phyloP scores from a whole-genome alignment of 2,113 vertebrate species.

The Gnathonemus echidnorhynchus region DNA sequence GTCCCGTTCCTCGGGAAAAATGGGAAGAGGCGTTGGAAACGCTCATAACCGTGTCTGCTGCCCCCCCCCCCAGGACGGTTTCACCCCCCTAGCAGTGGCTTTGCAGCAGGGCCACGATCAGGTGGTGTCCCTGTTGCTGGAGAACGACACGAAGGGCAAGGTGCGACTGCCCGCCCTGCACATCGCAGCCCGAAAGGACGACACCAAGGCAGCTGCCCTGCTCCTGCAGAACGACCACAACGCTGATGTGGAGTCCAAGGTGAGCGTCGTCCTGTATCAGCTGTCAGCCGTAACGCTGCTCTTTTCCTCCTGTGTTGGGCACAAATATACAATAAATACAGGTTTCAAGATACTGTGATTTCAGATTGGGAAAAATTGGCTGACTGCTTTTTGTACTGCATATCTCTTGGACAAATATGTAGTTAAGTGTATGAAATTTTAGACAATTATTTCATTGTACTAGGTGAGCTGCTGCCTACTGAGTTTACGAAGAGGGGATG shows the following conservation, averaged over 20 bases:
- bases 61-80: conserved; percentile 73
- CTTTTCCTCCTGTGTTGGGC: not conserved
- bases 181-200: conserved; percentile 92
- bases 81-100: conserved; percentile 92
- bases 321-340: not conserved
- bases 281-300: not conserved
- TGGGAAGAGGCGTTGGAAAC: not conserved
- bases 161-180: conserved; percentile 93
- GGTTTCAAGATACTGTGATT: not conserved
- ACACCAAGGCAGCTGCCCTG: conserved; percentile 91
- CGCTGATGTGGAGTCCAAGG: conserved; percentile 95
- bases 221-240: conserved; percentile 96
- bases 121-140: conserved; percentile 91
- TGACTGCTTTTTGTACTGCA: not conserved
- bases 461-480: not conserved
- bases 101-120: conserved; percentile 95
- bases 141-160: conserved; percentile 97
- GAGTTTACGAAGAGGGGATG: not conserved
- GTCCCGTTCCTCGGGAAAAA: not conserved
- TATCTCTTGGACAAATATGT: not conserved
- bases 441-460: not conserved
- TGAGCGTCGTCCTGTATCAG: conserved; percentile 40
- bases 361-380: not conserved
- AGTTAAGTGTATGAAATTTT: not conserved
- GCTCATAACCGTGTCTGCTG: not conserved